phyloP scores from a whole-genome alignment of 2,113 vertebrate genomes.

The Macquaria ambigua region DNA sequence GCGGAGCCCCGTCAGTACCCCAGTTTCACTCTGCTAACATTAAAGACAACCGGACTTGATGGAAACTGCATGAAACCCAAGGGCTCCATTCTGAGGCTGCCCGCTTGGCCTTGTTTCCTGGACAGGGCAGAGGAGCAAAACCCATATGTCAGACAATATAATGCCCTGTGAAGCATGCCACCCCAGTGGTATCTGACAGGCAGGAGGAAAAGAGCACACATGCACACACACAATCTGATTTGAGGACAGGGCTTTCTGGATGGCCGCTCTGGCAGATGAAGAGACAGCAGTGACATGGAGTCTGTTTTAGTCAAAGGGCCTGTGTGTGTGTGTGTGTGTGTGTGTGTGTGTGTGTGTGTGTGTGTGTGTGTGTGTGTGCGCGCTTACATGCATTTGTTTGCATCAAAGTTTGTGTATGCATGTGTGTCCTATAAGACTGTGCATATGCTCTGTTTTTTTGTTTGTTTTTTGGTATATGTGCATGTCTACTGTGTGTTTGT shows the following conservation, averaged over 20 bases:
- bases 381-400: conserved; percentile 14
- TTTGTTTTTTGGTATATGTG: neutral
- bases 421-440: conserved; percentile 4
- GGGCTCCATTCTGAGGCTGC: conserved; percentile 65
- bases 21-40: conserved; percentile 64
- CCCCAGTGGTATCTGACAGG: conserved; percentile 71
- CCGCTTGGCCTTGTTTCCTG: conserved; percentile 79
- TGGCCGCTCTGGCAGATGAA: conserved; percentile 73
- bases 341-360: conserved; percentile 17
- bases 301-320: conserved; percentile 51
- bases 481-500: neutral
- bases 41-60: conserved; percentile 67
- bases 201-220: conserved; percentile 28
- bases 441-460: neutral
- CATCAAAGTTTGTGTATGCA: conserved; percentile 24
- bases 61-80: conserved; percentile 65
- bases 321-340: conserved; percentile 22
- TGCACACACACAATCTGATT: conserved; percentile 51
- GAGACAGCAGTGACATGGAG: conserved; percentile 67
- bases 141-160: conserved; percentile 83
- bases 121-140: conserved; percentile 73
- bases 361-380: neutral
- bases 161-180: conserved; percentile 77
- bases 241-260: conserved; percentile 73
- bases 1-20: conserved; percentile 50